phyloP scores from a whole-genome alignment of 2,113 vertebrate species.

The Lipophrys pholis region DNA sequence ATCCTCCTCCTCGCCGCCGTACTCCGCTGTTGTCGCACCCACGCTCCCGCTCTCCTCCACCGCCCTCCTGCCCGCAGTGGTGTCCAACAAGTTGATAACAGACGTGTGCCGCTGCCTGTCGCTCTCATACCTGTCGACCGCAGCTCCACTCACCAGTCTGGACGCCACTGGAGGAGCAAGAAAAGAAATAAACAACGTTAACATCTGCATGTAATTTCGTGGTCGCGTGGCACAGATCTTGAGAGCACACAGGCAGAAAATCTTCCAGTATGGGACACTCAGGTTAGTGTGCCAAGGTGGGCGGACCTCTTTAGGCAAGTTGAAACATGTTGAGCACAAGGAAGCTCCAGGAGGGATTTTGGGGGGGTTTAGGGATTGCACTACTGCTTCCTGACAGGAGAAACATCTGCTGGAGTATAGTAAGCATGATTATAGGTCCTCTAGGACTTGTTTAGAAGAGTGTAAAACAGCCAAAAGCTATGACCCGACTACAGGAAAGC shows the following conservation, averaged over 20 bases:
- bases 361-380: slow-evolving; percentile 9
- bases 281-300: slow-evolving; percentile 51
- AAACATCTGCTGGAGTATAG: slow-evolving; percentile 1
- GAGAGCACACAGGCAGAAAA: not conserved
- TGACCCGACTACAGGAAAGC: not conserved
- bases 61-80: slow-evolving; percentile 55
- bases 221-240: no score
- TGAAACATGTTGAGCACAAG: slow-evolving; percentile 65
- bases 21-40: slow-evolving; percentile 24
- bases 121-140: slow-evolving; percentile 77
- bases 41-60: slow-evolving; percentile 55
- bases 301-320: slow-evolving; percentile 65
- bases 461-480: not conserved
- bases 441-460: slow-evolving; percentile 23
- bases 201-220: not conserved
- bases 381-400: slow-evolving; percentile 19
- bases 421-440: not conserved
- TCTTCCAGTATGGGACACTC: slow-evolving; percentile 11
- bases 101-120: slow-evolving; percentile 75
- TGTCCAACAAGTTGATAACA: slow-evolving; percentile 76
- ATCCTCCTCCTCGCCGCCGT: slow-evolving; percentile 39
- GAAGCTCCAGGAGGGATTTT: slow-evolving; percentile 11
- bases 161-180: slow-evolving; percentile 62
- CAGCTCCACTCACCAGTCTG: slow-evolving; percentile 71
- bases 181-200: not conserved